These are phyloP conservation scores for Venusia cambrica DNA, from an alignment of 2,888 invertebrate genomes.

Conservation along the genomic window DNA sequence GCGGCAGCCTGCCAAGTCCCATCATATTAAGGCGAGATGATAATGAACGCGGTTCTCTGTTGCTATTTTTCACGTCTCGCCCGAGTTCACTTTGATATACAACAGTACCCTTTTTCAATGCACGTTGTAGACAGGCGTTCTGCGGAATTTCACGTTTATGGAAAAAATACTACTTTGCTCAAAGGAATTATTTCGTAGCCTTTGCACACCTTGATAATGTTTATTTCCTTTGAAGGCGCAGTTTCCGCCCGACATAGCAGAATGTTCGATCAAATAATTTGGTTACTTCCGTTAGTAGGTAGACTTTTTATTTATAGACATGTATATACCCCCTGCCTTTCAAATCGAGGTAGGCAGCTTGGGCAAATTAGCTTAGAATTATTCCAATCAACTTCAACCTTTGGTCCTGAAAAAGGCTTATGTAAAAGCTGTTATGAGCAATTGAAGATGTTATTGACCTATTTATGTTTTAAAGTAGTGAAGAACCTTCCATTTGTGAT, in stretches of 20 bases:
- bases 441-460: no score
- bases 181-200: constrained; percentile 21
- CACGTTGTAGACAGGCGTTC: constrained; percentile 23
- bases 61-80: constrained; percentile 43
- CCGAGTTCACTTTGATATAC: constrained; percentile 36
- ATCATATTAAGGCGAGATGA: constrained; percentile 70
- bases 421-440: no score
- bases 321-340: no score
- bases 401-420: no score
- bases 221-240: constrained; percentile 8
- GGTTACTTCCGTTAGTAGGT: no score
- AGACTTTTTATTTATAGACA: no score
- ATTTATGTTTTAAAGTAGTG: no score
- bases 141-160: constrained; percentile 20
- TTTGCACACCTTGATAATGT: background rate
- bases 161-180: constrained; percentile 10
- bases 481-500: no score
- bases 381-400: no score
- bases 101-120: constrained; percentile 30
- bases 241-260: constrained; percentile 8
- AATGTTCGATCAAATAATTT: constrained; percentile 8
- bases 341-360: no score
- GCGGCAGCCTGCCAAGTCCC: constrained; percentile 69
- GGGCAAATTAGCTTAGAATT: no score
- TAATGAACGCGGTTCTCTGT: constrained; percentile 61